Percentiles rank a stretch among this genome's conserved stretches.
phyloP scores from a whole-genome alignment of 2,888 invertebrate species.

The Agrochola macilenta region DNA sequence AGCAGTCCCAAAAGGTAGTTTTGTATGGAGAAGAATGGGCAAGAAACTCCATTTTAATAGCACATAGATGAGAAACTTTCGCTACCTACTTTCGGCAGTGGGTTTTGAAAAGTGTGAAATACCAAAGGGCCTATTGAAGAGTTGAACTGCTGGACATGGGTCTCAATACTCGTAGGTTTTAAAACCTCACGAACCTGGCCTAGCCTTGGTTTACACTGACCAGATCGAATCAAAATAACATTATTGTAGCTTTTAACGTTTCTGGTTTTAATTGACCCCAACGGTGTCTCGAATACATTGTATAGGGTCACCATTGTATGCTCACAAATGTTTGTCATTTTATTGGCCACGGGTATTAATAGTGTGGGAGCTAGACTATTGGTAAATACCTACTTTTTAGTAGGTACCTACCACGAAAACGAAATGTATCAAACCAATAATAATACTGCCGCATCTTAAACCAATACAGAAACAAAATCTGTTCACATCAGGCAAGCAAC shows the following conservation, averaged over 20 bases:
- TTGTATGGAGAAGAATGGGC: neutral
- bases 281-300: neutral
- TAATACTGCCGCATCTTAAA: neutral
- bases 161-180: no score
- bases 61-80: neutral
- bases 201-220: neutral
- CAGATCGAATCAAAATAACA: neutral
- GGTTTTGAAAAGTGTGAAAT: neutral
- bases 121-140: neutral
- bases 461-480: neutral
- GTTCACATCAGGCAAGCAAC: neutral
- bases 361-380: neutral
- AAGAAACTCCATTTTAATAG: neutral
- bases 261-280: neutral
- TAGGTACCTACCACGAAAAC: slow-evolving; percentile 9
- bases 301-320: no score
- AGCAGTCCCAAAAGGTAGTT: neutral
- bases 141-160: neutral
- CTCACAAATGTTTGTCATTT: neutral
- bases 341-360: neutral
- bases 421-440: slow-evolving; percentile 16
- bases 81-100: neutral
- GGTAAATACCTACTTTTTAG: neutral
- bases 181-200: neutral
- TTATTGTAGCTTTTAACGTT: neutral